These are phyloP conservation scores for Lagodon rhomboides DNA, from an alignment of 2,797 vertebrate species.

Conservation along the genomic window DNA sequence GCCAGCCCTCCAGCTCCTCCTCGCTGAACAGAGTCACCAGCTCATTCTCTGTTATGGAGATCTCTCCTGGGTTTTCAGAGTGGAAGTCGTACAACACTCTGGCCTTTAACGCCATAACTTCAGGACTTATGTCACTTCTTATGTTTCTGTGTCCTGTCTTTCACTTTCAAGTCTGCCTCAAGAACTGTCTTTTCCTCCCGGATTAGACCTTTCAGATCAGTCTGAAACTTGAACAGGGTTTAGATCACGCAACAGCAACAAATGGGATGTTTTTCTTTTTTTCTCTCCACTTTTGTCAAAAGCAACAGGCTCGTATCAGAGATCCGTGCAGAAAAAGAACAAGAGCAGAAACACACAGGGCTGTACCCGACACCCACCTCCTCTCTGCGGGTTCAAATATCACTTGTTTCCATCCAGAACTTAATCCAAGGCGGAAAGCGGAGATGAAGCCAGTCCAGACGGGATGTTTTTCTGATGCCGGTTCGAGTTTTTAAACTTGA, in stretches of 20 bases:
- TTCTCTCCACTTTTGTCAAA: not conserved
- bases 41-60: conserved; percentile 93
- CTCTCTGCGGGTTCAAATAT: conserved; percentile 64
- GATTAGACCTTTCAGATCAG: conserved; percentile 8
- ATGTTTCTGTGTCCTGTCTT: not conserved
- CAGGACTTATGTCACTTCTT: not conserved
- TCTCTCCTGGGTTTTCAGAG: conserved; percentile 95
- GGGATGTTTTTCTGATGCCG: not conserved
- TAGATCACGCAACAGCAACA: conserved; percentile 7
- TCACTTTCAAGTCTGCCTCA: conserved; percentile 6
- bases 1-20: conserved; percentile 95
- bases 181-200: conserved; percentile 5
- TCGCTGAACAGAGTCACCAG: conserved; percentile 93
- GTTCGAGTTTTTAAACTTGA: conserved; percentile 1
- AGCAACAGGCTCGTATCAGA: conserved; percentile 9
- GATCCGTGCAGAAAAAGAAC: conserved; percentile 36
- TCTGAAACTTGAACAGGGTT: not conserved
- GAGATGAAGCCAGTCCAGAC: not conserved
- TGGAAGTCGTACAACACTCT: conserved; percentile 94
- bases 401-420: conserved; percentile 70
- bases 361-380: conserved; percentile 71
- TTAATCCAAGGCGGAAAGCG: conserved; percentile 53
- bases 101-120: conserved; percentile 91
- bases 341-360: conserved; percentile 29
- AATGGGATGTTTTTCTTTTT: not conserved